Base-by-base conservation (phyloP, 2,113 vertebrate genomes). In the Myocastor coypus region DNA sequence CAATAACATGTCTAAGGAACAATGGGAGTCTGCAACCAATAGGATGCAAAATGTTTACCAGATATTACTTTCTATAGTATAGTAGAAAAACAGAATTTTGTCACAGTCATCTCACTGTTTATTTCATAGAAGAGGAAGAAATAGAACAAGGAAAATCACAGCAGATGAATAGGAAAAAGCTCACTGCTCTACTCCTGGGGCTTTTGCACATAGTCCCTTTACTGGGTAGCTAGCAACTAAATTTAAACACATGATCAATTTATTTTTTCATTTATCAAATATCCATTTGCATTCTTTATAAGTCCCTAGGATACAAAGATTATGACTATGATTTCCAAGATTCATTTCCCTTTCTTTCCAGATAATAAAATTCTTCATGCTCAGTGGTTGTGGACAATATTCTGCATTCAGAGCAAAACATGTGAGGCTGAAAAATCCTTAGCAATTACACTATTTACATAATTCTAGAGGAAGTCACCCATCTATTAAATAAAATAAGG, bases 401-500 rank as follows among this genome's bases (percentile, higher is more conserved):
- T 92, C 89, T 89, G 50, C 63, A 73, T 84, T 97, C 85, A 84
- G 32, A 92, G 90, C 20, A 97, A 95, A 71, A 94, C 94, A 97
- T 90, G 50, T 91, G 57, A 96, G 37, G 28, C 66, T 86, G 64
- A 95, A 94, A 95, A 82, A 85, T 52, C 66, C 82, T 96, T 83
- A 11, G 3, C 92, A 42, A 94, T 78, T 95, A 91, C 34, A 69
- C 73, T 92, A 37, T 92, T 95, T 95, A 85, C 85, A 61, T 94
- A 96, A 97, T 95, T 97, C 57, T 89, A 96, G 89, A 90, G 37
- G 42, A 92, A 95, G 34, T 83, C 93, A 92, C 59, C 42, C 87
- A 96, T 84, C 89, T 96, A 95, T 95, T 92, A 97, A 97, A 87
- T 96, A 91, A 96, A 97, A 92, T 92, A 73, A 93, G 12, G 50